Conservation (phyloP, 1,140 invertebrate genomes). For the Branchinecta lindahli region DNA sequence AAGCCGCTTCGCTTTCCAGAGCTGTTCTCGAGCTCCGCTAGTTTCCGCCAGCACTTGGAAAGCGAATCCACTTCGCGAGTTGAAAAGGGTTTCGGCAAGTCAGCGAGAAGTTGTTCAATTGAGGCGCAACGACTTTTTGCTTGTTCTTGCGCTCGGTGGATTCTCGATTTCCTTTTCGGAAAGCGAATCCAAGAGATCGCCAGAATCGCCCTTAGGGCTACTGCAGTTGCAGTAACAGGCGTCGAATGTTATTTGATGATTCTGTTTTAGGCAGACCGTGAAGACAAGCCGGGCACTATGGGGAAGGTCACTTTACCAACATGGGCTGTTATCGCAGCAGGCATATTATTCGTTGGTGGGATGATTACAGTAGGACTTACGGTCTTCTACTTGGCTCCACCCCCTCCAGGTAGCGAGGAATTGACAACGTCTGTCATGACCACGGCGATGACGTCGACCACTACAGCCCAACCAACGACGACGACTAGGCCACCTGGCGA, state of each 20-base stretch:
- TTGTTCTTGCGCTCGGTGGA: too few relatives aligned
- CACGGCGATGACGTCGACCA: background rate
- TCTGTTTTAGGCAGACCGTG: background rate
- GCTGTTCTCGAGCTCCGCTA: too few relatives aligned
- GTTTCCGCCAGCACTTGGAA: too few relatives aligned
- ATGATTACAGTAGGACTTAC: background rate
- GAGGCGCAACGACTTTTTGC: too few relatives aligned
- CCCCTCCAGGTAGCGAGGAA: background rate
- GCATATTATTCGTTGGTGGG: background rate
- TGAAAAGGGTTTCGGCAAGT: too few relatives aligned
- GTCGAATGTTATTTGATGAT: background rate
- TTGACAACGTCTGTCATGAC: background rate
- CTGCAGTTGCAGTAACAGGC: background rate
- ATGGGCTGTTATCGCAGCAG: background rate
- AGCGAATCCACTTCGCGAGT: too few relatives aligned
- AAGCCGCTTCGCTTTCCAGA: too few relatives aligned
- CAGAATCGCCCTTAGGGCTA: too few relatives aligned
- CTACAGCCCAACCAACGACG: background rate
- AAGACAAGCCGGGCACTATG: background rate
- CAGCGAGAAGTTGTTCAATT: too few relatives aligned
- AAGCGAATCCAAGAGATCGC: too few relatives aligned
- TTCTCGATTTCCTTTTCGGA: too few relatives aligned
- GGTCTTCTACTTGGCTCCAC: background rate
- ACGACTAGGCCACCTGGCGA: background rate
- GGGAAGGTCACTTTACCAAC: background rate